A percentile compares a stretch with the other conserved stretches of the same genome.
Evolutionary conservation across 2,113 vertebrate genomes (phyloP).

Genomic region (Taxidea taxus): DNA sequence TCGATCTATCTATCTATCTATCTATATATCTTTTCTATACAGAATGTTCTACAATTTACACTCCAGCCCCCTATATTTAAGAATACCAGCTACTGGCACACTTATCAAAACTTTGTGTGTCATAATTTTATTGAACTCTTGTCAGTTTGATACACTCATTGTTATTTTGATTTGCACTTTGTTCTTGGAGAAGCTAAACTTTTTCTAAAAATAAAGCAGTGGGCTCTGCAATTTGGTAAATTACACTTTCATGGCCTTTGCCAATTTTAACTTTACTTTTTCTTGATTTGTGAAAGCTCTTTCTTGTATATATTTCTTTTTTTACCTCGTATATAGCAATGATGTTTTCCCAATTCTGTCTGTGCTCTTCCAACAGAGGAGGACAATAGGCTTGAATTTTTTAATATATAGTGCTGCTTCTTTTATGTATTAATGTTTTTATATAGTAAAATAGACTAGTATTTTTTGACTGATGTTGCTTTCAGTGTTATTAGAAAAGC

Average conservation of each 20-base stretch:
- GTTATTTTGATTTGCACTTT: neutral
- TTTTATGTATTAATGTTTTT: neutral
- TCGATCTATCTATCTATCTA: too few relatives aligned
- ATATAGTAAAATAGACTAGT: neutral
- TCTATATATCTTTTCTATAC: neutral
- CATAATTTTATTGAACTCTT: neutral
- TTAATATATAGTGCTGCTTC: neutral
- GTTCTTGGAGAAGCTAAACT: neutral
- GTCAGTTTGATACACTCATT: neutral
- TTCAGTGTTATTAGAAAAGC: neutral
- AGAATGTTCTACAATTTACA: neutral
- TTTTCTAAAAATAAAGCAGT: neutral
- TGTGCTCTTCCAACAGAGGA: neutral
- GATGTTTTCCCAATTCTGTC: neutral
- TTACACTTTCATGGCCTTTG: neutral
- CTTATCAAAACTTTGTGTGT: neutral
- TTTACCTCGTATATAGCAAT: neutral
- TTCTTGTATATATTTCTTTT: neutral
- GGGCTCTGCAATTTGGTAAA: neutral
- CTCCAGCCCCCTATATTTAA: neutral
- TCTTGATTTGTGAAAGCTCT: neutral
- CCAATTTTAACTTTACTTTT: neutral
- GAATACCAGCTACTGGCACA: neutral
- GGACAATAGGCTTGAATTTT: neutral
- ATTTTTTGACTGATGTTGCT: neutral